Base-by-base conservation (phyloP, 2,888 invertebrate species). In the Mimumesa dahlbomi region DNA sequence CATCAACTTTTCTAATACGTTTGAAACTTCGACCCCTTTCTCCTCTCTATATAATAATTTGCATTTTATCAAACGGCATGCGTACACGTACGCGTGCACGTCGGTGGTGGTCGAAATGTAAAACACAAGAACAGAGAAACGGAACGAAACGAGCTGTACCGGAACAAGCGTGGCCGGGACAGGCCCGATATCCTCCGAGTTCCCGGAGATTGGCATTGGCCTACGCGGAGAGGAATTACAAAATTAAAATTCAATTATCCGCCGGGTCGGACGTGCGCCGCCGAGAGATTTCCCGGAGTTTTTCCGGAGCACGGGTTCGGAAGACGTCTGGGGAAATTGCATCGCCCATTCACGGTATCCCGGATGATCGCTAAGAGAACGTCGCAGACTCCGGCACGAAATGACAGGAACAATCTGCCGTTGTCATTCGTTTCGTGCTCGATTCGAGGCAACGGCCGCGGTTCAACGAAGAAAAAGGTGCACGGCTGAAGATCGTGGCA, bases 241-340 rank as follows among this genome's bases (percentile, higher is more conserved):
- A 82, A 83, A 84, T 84, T 83, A 83, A 84, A 84, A 84, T 83
- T 83, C 83, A 84, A 84, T 84, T 84, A 84, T 82, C 79, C 75
- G 68, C 58, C 77, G 49, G 61, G 73, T 48, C 73, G 61, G 76
- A 73, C 71, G 64, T 66, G 67, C 73, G 49, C 52, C 36, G 59
- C 69, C 58, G 50, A 42, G 75, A 75, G 77, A 73, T 79, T 79
- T 75, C 59, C 69, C 50, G 38, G 73, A 81, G 68, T 71, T 73
- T 80, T 71, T 77, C 67, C 77, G 57, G 57, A 43, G 42, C 40
- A 71, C 56, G 63, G 63, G 54, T 68, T 75, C 79, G 79, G 69
- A 77, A 79, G 79, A 79, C 75, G 72, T 77, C 77, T 72, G 57
- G 68, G 77, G 72, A 81, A 81, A 81, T 81, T 81, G 79, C 81